Percentiles rank a stretch among this genome's conserved stretches.
Conservation (phyloP, 2,113 vertebrate species). For the Nymphicus hollandicus region DNA sequence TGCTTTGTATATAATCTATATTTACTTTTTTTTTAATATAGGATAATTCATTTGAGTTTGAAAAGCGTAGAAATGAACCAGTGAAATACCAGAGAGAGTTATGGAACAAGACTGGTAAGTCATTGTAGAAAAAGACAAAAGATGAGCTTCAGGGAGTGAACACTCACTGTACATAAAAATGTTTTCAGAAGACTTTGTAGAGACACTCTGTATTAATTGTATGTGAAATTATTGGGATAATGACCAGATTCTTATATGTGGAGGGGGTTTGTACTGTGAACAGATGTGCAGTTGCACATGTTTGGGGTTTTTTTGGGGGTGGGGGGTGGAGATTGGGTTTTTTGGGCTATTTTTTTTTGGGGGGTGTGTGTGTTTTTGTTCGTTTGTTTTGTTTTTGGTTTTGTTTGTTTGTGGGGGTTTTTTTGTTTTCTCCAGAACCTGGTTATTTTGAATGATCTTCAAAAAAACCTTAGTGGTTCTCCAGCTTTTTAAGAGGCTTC, state of each 20-base stretch:
- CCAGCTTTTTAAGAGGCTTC: neutral
- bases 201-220: neutral
- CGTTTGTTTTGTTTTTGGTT: neutral
- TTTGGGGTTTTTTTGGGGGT: neutral
- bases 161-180: neutral
- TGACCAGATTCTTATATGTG: neutral
- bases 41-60: constrained; percentile 97
- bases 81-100: constrained; percentile 91
- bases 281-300: neutral
- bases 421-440: neutral
- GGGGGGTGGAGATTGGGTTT: neutral
- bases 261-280: neutral
- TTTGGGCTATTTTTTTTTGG: neutral
- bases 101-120: constrained; percentile 93
- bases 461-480: neutral
- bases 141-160: neutral
- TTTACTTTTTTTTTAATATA: constrained; percentile 56
- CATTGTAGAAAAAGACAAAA: neutral
- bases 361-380: neutral
- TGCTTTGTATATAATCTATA: neutral
- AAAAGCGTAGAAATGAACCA: constrained; percentile 93
- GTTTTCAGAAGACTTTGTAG: neutral
- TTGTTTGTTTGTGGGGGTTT: neutral
- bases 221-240: neutral
- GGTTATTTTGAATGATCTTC: neutral